phyloP scores from a whole-genome alignment of 2,113 vertebrate genomes.

The Connochaetes taurinus region DNA sequence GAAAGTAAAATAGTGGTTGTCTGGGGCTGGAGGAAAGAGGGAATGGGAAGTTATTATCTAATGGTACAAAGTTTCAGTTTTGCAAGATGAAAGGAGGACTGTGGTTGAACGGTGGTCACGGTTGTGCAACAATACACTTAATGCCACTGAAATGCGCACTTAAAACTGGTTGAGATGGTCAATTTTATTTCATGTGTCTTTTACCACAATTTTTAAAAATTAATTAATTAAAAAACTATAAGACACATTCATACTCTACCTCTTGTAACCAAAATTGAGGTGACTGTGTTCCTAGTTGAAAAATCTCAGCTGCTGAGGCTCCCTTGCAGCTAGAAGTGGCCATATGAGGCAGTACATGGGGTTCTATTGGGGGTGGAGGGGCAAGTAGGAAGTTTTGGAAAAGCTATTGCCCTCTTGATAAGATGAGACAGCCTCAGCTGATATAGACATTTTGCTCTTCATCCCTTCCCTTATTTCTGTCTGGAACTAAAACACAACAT shows the following conservation, averaged over 20 bases:
- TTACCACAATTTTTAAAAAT: neutral
- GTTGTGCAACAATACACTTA: neutral
- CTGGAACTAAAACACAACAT: neutral
- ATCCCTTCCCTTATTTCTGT: neutral
- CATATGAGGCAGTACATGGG: accelerated
- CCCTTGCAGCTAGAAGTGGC: neutral
- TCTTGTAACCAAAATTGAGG: neutral
- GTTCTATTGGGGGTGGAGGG: neutral
- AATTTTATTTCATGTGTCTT: neutral
- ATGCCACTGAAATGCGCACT: neutral
- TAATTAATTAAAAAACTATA: neutral
- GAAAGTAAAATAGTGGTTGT: neutral
- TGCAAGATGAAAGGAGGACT: neutral
- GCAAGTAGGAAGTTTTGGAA: neutral
- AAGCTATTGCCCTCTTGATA: neutral
- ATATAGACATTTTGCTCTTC: neutral
- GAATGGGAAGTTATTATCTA: neutral
- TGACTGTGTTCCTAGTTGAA: neutral
- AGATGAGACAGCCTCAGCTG: neutral
- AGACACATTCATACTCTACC: neutral
- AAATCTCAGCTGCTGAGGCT: neutral
- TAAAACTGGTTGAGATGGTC: neutral
- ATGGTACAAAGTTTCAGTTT: neutral
- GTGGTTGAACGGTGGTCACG: too few relatives aligned
- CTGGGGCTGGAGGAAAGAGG: neutral